Percentiles rank a stretch among this genome's conserved stretches.
phyloP scores from a whole-genome alignment of 1,140 invertebrate genomes.

The Nasonia giraulti region DNA sequence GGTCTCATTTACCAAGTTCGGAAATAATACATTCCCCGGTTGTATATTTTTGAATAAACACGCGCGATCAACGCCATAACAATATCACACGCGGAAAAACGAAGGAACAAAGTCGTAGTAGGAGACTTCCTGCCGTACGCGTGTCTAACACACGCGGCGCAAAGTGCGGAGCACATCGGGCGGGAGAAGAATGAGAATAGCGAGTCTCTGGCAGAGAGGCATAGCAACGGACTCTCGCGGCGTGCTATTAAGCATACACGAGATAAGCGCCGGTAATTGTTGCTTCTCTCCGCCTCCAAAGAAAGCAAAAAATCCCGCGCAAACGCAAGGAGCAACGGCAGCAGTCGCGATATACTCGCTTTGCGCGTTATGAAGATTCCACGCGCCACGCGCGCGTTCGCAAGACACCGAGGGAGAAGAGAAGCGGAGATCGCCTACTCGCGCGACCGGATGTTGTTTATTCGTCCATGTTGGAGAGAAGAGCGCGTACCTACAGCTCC shows the following conservation, averaged over 20 bases:
- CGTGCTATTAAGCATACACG: constrained; percentile 53
- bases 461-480: constrained; percentile 53
- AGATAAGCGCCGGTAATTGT: constrained; percentile 63
- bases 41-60: too few relatives aligned
- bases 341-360: neutral
- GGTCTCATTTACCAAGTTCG: too few relatives aligned
- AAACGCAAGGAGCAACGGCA: neutral
- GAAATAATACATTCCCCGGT: too few relatives aligned
- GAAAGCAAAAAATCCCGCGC: constrained; percentile 3
- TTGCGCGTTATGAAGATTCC: neutral
- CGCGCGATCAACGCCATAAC: too few relatives aligned
- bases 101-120: too few relatives aligned
- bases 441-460: constrained; percentile 57
- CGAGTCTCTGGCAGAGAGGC: neutral
- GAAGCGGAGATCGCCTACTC: constrained; percentile 18
- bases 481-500: too few relatives aligned
- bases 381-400: constrained; percentile 1
- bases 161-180: neutral
- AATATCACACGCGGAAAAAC: too few relatives aligned
- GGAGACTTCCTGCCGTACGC: too few relatives aligned
- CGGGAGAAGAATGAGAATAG: neutral
- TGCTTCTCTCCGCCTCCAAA: constrained; percentile 18
- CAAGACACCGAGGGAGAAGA: neutral
- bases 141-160: too few relatives aligned
- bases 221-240: constrained; percentile 41